These are phyloP conservation scores for Dendronephthya gigantea DNA, from an alignment of 64 coral and sea anemone genomes.

Conservation along the genomic window DNA sequence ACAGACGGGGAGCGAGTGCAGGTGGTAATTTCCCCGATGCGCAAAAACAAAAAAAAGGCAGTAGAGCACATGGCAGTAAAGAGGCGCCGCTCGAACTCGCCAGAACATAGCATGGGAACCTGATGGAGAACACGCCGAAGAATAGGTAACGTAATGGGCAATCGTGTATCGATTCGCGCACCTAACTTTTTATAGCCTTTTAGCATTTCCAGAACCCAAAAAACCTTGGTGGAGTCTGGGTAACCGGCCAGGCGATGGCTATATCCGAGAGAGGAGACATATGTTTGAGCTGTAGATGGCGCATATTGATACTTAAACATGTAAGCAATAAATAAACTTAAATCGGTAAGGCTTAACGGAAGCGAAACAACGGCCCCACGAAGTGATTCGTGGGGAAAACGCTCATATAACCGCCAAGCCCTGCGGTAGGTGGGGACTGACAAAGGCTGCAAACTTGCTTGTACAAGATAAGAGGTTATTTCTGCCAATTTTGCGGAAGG, in stretches of 20 bases:
- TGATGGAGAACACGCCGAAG: background rate
- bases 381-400: background rate
- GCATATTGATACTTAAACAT: background rate
- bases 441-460: background rate
- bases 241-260: background rate
- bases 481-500: background rate
- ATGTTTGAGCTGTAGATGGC: background rate
- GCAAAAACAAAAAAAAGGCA: no score
- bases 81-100: background rate
- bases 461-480: background rate
- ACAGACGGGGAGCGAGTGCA: no score
- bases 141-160: constrained; percentile 18
- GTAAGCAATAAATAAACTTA: background rate
- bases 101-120: background rate
- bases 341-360: background rate
- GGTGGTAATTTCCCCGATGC: no score
- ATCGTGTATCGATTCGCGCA: background rate
- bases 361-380: no score
- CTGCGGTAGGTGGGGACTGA: background rate
- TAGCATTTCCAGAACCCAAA: constrained; percentile 23
- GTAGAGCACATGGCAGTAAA: background rate
- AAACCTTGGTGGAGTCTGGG: background rate
- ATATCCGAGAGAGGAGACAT: background rate
- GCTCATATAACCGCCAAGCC: background rate
- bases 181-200: constrained; percentile 19